Base-by-base conservation (phyloP, 2,888 invertebrate genomes). In the Polylopha cassiicola region DNA sequence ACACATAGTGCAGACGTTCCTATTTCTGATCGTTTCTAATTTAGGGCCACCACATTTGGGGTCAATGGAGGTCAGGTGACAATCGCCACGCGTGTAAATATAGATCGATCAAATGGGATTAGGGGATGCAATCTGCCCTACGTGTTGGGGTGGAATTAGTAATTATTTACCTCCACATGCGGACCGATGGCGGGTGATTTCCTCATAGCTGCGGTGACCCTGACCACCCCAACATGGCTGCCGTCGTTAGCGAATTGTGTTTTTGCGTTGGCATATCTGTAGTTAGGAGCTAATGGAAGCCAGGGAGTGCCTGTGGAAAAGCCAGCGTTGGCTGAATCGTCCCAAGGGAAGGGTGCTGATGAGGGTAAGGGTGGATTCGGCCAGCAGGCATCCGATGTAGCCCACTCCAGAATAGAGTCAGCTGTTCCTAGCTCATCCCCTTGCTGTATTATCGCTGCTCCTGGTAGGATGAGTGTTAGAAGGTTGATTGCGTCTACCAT, bases 401-500 rank as follows among this genome's bases (percentile, higher is more conserved):
- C 55, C 89, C 82, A 66, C 56, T 72, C 60, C 52, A 87, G 61
- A 84, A 89, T 89, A 79, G 91, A 65, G 39, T 84, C 84, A 1
- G 75, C 73, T 1, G 67, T 63, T 1, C 91, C 93, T 1, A 94
- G 86, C 57, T 94, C 93, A 51, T 94, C 93, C 6, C 94, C 95
- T 66, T 95, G 93, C 62, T 95, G 94, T 11, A 92, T 90, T 14
- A 94, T 82, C 0, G 90, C 86, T 0, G 92, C 89, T 11, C 95
- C 95, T 0, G 94, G 94, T 13, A 96, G 73, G 0, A 90, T 76
- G 21, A 93, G 74, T 2, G 89, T 80, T 29, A 95, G 71, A 51
- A 93, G 89, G 65, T 91, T 92, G 13, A 93, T 66, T 0, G 89
- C 88, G 47, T 93, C 91, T 0, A 91, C 87, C 53, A 91, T 86